Conservation (phyloP, 1,140 invertebrate genomes). For the Ylistrum balloti region DNA sequence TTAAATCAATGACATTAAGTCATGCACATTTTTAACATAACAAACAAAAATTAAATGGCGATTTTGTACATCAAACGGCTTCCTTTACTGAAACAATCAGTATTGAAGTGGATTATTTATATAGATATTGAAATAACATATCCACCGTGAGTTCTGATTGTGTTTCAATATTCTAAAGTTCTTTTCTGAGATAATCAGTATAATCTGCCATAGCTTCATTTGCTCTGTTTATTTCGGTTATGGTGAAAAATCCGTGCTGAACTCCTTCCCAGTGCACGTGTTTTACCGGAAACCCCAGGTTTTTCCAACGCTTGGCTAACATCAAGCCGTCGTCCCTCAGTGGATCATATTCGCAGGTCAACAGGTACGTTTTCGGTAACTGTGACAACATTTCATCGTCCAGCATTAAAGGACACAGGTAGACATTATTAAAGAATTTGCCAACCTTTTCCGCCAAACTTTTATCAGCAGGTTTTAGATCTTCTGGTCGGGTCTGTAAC, state of each 20-base stretch:
- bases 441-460: slow-evolving; percentile 21
- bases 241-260: slow-evolving; percentile 54
- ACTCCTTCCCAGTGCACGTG: slow-evolving; percentile 47
- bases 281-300: not conserved
- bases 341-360: slow-evolving; percentile 51
- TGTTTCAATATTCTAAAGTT: not conserved
- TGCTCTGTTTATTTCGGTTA: not conserved
- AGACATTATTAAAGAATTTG: not conserved
- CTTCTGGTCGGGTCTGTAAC: not conserved
- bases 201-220: not conserved
- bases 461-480: not conserved
- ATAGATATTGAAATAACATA: too few relatives aligned
- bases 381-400: slow-evolving; percentile 47
- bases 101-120: too few relatives aligned
- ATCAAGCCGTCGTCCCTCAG: slow-evolving; percentile 57
- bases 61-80: too few relatives aligned
- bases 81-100: too few relatives aligned
- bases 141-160: too few relatives aligned
- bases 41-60: too few relatives aligned
- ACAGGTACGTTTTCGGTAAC: slow-evolving; percentile 55
- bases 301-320: slow-evolving; percentile 45
- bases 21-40: too few relatives aligned
- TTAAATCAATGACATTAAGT: too few relatives aligned
- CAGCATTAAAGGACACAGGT: slow-evolving; percentile 52
- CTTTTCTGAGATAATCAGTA: not conserved